Percentiles rank a stretch among this genome's conserved stretches.
These are phyloP conservation scores for Eucidaris tribuloides DNA, from an alignment of 35 echinoderm and acorn worm species.

Conservation along the genomic window DNA sequence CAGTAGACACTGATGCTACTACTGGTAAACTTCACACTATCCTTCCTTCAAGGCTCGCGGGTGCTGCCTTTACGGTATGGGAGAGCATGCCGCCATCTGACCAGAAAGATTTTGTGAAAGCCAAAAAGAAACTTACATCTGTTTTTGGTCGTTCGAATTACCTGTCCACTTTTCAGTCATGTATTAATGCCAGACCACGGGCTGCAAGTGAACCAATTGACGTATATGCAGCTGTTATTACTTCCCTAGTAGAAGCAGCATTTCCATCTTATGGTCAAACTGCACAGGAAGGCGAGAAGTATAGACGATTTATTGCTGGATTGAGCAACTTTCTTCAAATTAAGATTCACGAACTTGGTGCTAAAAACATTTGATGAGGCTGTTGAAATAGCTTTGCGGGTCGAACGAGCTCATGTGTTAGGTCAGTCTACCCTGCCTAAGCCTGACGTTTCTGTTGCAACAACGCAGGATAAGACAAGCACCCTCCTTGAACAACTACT, in stretches of 20 bases:
- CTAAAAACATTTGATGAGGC: not conserved
- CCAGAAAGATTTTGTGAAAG: not conserved
- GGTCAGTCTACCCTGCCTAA: no score
- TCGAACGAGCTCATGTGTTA: no score
- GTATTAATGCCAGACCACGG: not conserved
- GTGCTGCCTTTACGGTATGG: not conserved
- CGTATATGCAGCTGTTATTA: not conserved
- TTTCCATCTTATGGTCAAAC: not conserved
- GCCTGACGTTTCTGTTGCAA: no score
- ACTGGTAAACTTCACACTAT: not conserved
- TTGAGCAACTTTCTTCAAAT: not conserved
- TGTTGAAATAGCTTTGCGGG: not conserved
- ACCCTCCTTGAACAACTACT: no score
- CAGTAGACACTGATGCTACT: not conserved
- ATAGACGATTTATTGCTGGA: not conserved
- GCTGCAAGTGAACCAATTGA: not conserved
- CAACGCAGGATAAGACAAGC: no score
- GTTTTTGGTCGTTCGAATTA: not conserved
- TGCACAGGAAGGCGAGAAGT: not conserved
- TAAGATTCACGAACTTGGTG: not conserved
- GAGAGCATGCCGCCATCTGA: not conserved
- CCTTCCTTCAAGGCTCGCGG: not conserved
- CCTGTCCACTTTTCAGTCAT: not conserved
- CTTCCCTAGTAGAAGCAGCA: not conserved
- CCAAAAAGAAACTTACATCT: not conserved